Conservation (phyloP, 1,140 invertebrate genomes). For the Choristoneura fumiferana region DNA sequence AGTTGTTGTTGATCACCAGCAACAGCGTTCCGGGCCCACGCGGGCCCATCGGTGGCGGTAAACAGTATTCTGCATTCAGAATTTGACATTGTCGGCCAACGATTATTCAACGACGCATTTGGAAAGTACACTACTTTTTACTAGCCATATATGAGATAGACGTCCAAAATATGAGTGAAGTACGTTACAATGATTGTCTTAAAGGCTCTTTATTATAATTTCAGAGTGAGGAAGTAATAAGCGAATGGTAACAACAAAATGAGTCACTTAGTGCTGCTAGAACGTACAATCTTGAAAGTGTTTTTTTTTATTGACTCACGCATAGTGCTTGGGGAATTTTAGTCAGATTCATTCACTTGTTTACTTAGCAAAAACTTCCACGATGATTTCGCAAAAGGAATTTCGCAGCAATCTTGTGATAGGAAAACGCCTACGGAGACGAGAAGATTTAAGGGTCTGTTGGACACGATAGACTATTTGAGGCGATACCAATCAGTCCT, state of each 20-base stretch:
- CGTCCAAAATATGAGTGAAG: conserved; percentile 21
- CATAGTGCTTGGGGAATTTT: too few relatives aligned
- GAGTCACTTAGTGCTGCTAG: too few relatives aligned
- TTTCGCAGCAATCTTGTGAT: neutral
- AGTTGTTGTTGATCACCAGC: conserved; percentile 41
- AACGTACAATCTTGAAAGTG: too few relatives aligned
- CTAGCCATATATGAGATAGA: conserved; percentile 36
- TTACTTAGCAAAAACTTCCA: too few relatives aligned
- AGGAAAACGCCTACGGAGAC: conserved; percentile 11
- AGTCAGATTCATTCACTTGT: too few relatives aligned
- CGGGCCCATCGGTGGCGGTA: neutral
- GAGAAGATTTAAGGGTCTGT: conserved; percentile 8
- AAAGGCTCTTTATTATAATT: too few relatives aligned
- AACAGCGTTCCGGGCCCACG: conserved; percentile 36
- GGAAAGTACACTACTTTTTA: conserved; percentile 43
- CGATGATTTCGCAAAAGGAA: neutral
- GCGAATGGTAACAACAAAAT: too few relatives aligned
- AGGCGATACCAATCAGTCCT: conserved; percentile 47
- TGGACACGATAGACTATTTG: conserved; percentile 31
- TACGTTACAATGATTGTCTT: too few relatives aligned
- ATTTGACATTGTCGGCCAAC: conserved; percentile 27
- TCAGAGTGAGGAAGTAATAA: too few relatives aligned
- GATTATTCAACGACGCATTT: conserved; percentile 45
- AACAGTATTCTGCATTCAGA: conserved; percentile 4
- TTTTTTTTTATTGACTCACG: too few relatives aligned